These are phyloP conservation scores for Eulemur rufifrons DNA, from an alignment of 2,113 vertebrate species.

Conservation along the genomic window DNA sequence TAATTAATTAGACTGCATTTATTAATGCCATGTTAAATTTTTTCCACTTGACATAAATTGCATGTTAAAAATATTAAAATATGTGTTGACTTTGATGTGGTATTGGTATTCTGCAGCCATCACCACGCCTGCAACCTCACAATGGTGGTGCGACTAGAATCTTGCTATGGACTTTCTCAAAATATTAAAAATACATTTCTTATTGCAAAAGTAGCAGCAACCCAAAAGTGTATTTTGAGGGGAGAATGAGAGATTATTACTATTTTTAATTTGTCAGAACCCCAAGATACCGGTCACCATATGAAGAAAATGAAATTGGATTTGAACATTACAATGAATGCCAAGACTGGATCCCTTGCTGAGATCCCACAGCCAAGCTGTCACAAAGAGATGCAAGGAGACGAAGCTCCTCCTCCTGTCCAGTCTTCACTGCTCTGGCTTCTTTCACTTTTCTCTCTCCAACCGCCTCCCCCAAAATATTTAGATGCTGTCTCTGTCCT, in stretches of 20 bases:
- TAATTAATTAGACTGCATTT: slow-evolving; percentile 45
- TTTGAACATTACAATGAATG: neutral
- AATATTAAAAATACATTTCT: neutral
- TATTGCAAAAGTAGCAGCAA: neutral
- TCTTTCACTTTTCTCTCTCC: neutral
- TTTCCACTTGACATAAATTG: slow-evolving; percentile 13
- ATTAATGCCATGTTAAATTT: slow-evolving; percentile 15
- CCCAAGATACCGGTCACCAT: neutral
- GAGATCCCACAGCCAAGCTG: neutral
- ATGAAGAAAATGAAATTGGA: neutral
- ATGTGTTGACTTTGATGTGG: neutral
- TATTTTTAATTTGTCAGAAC: neutral
- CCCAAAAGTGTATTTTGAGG: neutral
- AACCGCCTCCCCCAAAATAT: neutral
- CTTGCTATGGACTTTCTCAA: neutral
- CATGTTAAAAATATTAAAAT: slow-evolving; percentile 3
- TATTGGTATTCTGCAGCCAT: neutral
- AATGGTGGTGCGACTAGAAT: neutral
- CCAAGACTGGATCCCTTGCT: neutral
- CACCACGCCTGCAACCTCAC: neutral
- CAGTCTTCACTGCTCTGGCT: neutral
- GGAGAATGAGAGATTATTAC: neutral
- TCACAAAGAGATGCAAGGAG: fast-evolving
- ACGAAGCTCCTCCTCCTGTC: neutral
- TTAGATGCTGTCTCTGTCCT: neutral